These are phyloP conservation scores for Spicauda simplicius DNA, from an alignment of 2,888 invertebrate species.

Conservation along the genomic window DNA sequence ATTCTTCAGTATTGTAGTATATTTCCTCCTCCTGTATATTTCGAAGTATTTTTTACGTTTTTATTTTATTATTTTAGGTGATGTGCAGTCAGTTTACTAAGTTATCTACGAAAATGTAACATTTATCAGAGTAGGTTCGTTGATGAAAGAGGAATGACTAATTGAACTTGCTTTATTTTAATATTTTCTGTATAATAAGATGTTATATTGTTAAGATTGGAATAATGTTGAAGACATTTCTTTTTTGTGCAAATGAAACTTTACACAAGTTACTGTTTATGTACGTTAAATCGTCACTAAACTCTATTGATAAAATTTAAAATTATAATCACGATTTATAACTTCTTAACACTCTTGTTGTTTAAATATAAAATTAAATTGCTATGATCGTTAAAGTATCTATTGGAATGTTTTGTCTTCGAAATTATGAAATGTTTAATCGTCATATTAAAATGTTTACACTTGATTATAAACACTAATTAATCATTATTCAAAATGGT, in stretches of 20 bases:
- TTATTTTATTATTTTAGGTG: neutral
- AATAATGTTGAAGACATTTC: neutral
- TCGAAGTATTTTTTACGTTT: neutral
- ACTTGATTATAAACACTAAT: constrained; percentile 3
- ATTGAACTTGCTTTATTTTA: neutral
- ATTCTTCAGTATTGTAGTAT: neutral
- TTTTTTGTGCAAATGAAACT: neutral
- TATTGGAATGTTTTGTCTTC: constrained; percentile 39
- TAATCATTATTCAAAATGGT: neutral
- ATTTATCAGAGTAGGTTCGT: no score
- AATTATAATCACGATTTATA: constrained; percentile 10
- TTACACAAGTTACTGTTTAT: neutral
- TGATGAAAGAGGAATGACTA: neutral
- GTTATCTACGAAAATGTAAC: neutral
- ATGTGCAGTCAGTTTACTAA: neutral
- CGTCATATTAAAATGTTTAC: constrained; percentile 11
- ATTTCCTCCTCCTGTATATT: neutral
- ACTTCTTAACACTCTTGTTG: constrained; percentile 21
- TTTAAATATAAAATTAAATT: constrained; percentile 9
- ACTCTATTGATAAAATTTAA: neutral
- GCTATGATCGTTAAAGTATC: constrained; percentile 1
- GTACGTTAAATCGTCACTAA: neutral
- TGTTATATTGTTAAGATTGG: neutral
- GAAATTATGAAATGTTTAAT: constrained; percentile 21
- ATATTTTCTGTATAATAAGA: neutral